These are phyloP conservation scores for Branchellion lobata DNA, from an alignment of 2,888 invertebrate genomes.

Conservation along the genomic window DNA sequence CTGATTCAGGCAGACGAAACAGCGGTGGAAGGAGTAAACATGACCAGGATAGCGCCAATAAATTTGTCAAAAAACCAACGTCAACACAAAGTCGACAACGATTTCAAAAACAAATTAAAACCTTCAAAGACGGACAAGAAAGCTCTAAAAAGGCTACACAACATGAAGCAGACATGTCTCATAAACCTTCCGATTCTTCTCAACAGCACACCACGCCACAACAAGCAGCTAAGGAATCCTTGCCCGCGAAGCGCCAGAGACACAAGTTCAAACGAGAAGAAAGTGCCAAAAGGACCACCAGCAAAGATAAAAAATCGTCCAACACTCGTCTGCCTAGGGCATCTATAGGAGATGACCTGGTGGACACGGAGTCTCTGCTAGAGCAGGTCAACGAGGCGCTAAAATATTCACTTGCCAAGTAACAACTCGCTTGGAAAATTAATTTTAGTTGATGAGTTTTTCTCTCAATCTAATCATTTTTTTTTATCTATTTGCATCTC, in stretches of 20 bases:
- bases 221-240: neutral
- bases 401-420: too few species aligned
- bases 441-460: too few species aligned
- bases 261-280: neutral
- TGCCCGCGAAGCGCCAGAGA: neutral
- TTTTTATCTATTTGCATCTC: neutral
- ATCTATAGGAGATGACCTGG: constrained; percentile 32
- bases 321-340: constrained; percentile 8
- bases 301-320: neutral
- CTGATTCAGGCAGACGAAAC: neutral
- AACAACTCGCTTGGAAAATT: too few species aligned
- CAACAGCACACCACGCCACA: neutral
- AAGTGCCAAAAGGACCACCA: neutral
- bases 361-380: constrained; percentile 34
- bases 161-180: neutral
- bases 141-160: too few species aligned
- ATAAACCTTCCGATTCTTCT: too few species aligned
- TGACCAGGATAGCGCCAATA: too few species aligned
- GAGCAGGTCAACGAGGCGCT: constrained; percentile 32
- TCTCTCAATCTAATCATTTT: too few species aligned
- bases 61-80: too few species aligned
- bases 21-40: too few species aligned
- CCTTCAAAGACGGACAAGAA: too few species aligned
- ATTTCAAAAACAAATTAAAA: too few species aligned
- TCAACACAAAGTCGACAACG: too few species aligned